Conservation (phyloP, 2,797 vertebrate species). For the Sparidentex hasta region DNA sequence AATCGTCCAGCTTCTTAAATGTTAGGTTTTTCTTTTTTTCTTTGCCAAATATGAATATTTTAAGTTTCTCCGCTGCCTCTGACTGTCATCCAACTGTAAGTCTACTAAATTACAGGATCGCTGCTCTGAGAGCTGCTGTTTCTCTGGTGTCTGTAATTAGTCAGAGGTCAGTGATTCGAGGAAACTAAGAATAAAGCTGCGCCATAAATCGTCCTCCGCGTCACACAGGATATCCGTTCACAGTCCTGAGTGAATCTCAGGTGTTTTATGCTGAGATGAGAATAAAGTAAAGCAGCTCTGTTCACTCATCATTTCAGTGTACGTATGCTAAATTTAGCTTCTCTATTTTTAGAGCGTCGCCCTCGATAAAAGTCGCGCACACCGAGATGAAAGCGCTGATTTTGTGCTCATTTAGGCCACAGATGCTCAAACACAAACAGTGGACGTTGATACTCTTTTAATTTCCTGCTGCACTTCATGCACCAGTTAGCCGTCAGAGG, state of each 20-base stretch:
- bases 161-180: neutral
- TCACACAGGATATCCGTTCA: neutral
- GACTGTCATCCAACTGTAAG: neutral
- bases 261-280: conserved; percentile 14
- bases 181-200: neutral
- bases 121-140: neutral
- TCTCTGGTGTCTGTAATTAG: neutral
- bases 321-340: conserved; percentile 60
- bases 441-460: neutral
- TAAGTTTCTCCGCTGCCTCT: too few species aligned
- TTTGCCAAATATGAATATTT: neutral
- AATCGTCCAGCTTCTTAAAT: neutral
- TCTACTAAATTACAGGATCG: neutral
- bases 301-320: conserved; percentile 18
- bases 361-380: conserved; percentile 45
- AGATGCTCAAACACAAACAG: conserved; percentile 9
- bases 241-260: conserved; percentile 7
- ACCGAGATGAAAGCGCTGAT: conserved; percentile 32
- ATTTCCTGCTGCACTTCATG: conserved; percentile 1
- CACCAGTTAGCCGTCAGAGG: conserved; percentile 16
- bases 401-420: conserved; percentile 45
- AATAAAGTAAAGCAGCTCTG: conserved; percentile 10
- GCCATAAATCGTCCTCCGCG: neutral
- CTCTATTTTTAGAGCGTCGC: conserved; percentile 60
- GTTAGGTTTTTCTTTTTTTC: neutral